phyloP scores from a whole-genome alignment of 2,888 invertebrate species.

The Andricus quercusramuli region DNA sequence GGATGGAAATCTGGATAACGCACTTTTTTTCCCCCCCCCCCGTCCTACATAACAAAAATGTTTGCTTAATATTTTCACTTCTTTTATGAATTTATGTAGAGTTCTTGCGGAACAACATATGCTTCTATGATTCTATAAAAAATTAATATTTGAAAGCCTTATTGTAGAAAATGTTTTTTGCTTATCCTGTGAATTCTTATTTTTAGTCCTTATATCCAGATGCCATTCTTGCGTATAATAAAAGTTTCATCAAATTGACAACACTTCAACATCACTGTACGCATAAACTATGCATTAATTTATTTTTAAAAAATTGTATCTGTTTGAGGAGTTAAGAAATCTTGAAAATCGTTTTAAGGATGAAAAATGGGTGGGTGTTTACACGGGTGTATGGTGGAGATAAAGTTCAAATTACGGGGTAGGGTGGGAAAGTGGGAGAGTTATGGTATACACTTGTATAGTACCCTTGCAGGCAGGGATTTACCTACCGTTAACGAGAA shows the following conservation, averaged over 20 bases:
- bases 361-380: constrained; percentile 7
- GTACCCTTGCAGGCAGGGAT: constrained; percentile 1
- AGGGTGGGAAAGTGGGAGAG: neutral
- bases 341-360: constrained; percentile 28
- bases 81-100: too few relatives aligned
- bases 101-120: too few relatives aligned
- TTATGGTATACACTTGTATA: neutral
- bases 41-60: too few relatives aligned
- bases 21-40: too few relatives aligned
- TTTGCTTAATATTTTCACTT: too few relatives aligned
- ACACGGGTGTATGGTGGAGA: neutral
- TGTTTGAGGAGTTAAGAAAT: neutral
- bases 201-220: too few relatives aligned
- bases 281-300: neutral
- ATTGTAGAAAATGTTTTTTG: too few relatives aligned
- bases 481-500: constrained; percentile 33
- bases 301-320: neutral
- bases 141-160: too few relatives aligned
- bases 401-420: constrained; percentile 10
- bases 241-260: neutral
- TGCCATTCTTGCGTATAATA: too few relatives aligned
- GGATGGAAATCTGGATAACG: too few relatives aligned
- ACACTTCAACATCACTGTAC: neutral
- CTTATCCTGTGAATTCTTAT: too few relatives aligned
- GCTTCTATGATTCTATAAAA: too few relatives aligned